Conservation (phyloP, 2,797 vertebrate genomes). For the Cephalopachus bancanus region DNA sequence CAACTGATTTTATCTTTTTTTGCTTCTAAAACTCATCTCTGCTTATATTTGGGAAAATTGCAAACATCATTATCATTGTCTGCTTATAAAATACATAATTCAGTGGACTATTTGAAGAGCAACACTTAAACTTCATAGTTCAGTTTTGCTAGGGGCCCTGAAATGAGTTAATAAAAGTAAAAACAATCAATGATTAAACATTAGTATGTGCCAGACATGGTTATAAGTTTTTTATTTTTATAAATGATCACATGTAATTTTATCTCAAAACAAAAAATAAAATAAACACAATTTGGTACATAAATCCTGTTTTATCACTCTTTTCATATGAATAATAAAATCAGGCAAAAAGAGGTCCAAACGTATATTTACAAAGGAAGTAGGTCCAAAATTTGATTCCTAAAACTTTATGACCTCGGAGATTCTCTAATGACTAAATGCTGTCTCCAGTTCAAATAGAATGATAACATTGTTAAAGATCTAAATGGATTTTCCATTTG, state of each 20-base stretch:
- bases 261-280: neutral
- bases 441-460: neutral
- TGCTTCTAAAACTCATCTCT: slow-evolving; percentile 42
- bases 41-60: slow-evolving; percentile 41
- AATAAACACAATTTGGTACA: neutral
- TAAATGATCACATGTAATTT: neutral
- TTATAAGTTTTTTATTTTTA: neutral
- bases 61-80: neutral
- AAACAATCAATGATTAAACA: neutral
- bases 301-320: neutral
- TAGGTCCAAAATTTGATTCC: neutral
- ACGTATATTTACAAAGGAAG: neutral
- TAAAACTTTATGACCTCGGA: neutral
- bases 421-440: neutral
- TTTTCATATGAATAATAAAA: neutral
- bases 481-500: neutral
- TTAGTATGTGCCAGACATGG: neutral
- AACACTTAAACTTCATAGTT: neutral
- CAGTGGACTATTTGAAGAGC: neutral
- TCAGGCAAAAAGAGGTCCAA: neutral
- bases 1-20: slow-evolving; percentile 34
- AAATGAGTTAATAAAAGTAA: slow-evolving; percentile 14
- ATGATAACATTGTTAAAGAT: neutral
- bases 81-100: slow-evolving; percentile 33
- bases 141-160: neutral